These are phyloP conservation scores for Euborellia annulipes DNA, from an alignment of 1,140 invertebrate genomes.

Conservation along the genomic window DNA sequence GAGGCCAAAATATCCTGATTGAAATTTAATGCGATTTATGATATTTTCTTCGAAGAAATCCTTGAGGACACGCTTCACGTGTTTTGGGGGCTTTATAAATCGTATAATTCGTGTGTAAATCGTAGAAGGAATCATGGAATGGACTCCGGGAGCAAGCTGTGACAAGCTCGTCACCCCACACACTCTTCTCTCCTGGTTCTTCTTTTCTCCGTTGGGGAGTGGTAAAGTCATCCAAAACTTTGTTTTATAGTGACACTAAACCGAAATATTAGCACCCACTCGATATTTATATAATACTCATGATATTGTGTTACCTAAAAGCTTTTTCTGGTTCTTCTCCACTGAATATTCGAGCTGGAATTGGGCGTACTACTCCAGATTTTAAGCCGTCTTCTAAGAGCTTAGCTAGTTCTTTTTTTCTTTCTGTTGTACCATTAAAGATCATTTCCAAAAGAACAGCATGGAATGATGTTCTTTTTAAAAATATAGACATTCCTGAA, in stretches of 20 bases:
- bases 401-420: conserved; percentile 31
- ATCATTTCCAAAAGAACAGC: conserved; percentile 71
- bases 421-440: conserved; percentile 45
- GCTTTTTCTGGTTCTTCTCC: conserved; percentile 44
- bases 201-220: conserved; percentile 71
- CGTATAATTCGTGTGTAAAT: too few relatives aligned
- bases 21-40: too few relatives aligned
- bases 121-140: conserved; percentile 73
- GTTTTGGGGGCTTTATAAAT: too few relatives aligned
- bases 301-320: too few relatives aligned
- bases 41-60: too few relatives aligned
- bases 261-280: too few relatives aligned
- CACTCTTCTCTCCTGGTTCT: conserved; percentile 35
- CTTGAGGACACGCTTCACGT: too few relatives aligned
- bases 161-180: conserved; percentile 35
- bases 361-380: conserved; percentile 44
- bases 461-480: conserved; percentile 65
- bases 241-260: conserved; percentile 94
- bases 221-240: conserved; percentile 94
- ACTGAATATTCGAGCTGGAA: conserved; percentile 40
- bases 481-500: conserved; percentile 3
- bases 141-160: conserved; percentile 63
- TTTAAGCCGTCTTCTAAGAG: conserved; percentile 44
- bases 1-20: too few relatives aligned
- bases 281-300: too few relatives aligned